A percentile compares a stretch with the other conserved stretches of the same genome.
Evolutionary conservation across 1,140 invertebrate species (phyloP).

Genomic region (Drosophila kepulauana): DNA sequence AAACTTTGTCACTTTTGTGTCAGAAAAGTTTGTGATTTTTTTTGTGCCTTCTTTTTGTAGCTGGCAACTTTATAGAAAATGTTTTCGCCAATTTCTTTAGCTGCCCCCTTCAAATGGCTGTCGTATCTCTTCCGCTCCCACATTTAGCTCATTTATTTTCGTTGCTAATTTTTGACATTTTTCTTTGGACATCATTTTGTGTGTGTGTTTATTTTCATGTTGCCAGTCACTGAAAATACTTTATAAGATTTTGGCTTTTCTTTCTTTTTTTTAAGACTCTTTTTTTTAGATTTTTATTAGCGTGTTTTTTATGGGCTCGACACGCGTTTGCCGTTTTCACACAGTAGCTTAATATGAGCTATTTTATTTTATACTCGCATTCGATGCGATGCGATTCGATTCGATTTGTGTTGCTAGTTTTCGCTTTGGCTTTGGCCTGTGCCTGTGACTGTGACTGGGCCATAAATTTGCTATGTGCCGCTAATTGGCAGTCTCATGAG

Average conservation of each 20-base stretch:
- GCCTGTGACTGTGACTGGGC: constrained; percentile 12
- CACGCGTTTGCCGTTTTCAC: constrained; percentile 43
- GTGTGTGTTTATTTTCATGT: constrained; percentile 33
- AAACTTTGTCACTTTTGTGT: constrained; percentile 39
- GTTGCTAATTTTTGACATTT: constrained; percentile 79
- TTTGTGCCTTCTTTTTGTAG: constrained; percentile 11
- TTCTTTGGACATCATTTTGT: constrained; percentile 42
- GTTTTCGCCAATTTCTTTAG: constrained; percentile 19
- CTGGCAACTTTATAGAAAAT: constrained; percentile 52
- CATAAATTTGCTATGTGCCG: constrained; percentile 69
- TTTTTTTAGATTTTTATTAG: constrained; percentile 39
- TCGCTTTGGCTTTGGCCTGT: background rate
- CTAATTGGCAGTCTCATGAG: constrained; percentile 81
- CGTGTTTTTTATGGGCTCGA: constrained; percentile 55
- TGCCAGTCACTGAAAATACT: constrained; percentile 47
- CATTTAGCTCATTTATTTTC: constrained; percentile 73
- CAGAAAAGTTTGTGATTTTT: constrained; percentile 26
- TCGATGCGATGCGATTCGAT: background rate
- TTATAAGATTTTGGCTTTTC: constrained; percentile 38
- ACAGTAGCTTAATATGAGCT: constrained; percentile 27
- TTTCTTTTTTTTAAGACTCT: constrained; percentile 42
- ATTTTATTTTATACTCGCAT: constrained; percentile 40
- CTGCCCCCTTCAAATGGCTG: background rate
- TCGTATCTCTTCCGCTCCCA: background rate
- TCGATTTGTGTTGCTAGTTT: constrained; percentile 29